These are phyloP conservation scores for Motacilla alba DNA, from an alignment of 2,113 vertebrate species.

Conservation along the genomic window DNA sequence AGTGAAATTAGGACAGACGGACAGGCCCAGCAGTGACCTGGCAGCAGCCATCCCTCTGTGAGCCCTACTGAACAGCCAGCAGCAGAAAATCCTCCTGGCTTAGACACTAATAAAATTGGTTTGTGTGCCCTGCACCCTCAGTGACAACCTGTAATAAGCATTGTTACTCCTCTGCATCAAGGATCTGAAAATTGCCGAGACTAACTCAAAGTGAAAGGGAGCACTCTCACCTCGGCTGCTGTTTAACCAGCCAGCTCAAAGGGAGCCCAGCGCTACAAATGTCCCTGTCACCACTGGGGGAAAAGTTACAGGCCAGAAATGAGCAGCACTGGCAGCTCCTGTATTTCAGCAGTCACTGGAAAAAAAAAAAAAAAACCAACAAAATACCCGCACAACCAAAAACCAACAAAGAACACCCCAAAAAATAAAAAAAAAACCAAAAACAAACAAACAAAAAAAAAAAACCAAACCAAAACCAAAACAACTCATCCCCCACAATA, in stretches of 20 bases:
- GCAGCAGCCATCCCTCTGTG: not conserved
- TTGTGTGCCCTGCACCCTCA: not conserved
- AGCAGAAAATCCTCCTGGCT: not conserved
- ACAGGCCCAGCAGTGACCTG: not conserved
- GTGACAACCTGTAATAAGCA: not conserved
- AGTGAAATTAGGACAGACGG: not conserved
- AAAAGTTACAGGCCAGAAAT: not conserved
- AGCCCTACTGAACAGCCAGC: not conserved
- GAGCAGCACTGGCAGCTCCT: not conserved
- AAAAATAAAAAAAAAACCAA: not conserved
- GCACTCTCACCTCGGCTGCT: fast-evolving
- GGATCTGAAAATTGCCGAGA: not conserved
- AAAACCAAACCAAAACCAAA: not conserved
- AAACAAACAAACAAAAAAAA: not conserved
- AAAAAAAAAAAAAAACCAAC: too few species aligned
- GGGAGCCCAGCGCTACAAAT: not conserved
- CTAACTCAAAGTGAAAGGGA: not conserved
- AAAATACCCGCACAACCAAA: too few species aligned
- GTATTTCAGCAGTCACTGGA: not conserved
- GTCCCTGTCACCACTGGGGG: not conserved
- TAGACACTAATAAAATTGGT: not conserved
- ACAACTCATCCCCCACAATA: not conserved
- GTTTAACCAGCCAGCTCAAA: fast-evolving
- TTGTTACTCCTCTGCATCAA: not conserved
- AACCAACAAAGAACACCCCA: not conserved